These are phyloP conservation scores for Pseudomugil gertrudae DNA, from an alignment of 2,797 vertebrate species.

Conservation along the genomic window DNA sequence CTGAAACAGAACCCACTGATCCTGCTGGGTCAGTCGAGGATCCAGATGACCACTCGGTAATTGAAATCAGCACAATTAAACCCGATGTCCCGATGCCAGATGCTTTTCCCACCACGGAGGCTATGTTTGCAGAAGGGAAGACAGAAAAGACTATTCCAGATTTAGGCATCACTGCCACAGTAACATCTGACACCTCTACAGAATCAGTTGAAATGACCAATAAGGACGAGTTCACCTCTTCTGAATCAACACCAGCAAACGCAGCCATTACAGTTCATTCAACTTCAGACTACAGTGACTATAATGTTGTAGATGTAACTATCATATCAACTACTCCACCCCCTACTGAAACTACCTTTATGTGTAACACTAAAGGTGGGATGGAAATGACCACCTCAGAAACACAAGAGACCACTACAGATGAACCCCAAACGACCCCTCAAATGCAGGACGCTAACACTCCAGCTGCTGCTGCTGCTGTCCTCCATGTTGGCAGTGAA, in stretches of 20 bases:
- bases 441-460: conserved; percentile 22
- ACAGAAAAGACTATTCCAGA: conserved; percentile 72
- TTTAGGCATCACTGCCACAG: conserved; percentile 32
- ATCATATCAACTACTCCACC: neutral
- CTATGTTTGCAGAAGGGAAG: conserved; percentile 65
- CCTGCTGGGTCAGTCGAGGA: conserved; percentile 35
- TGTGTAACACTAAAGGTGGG: conserved; percentile 44
- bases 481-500: conserved; percentile 46
- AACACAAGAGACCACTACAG: conserved; percentile 12
- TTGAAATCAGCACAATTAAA: conserved; percentile 72
- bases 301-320: neutral
- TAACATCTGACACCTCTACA: conserved; percentile 34
- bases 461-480: conserved; percentile 6
- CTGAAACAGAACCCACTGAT: conserved; percentile 16
- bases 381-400: conserved; percentile 17
- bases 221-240: conserved; percentile 33
- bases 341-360: conserved; percentile 27
- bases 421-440: conserved; percentile 10
- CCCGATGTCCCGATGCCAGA: conserved; percentile 74
- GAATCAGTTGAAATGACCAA: conserved; percentile 40
- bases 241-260: conserved; percentile 35
- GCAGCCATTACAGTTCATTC: conserved; percentile 17
- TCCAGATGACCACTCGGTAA: conserved; percentile 65
- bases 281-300: conserved; percentile 19
- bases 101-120: conserved; percentile 64